A percentile compares a stretch with the other conserved stretches of the same genome.
Conservation (phyloP, 1,140 invertebrate species). For the Vanessa atalanta region DNA sequence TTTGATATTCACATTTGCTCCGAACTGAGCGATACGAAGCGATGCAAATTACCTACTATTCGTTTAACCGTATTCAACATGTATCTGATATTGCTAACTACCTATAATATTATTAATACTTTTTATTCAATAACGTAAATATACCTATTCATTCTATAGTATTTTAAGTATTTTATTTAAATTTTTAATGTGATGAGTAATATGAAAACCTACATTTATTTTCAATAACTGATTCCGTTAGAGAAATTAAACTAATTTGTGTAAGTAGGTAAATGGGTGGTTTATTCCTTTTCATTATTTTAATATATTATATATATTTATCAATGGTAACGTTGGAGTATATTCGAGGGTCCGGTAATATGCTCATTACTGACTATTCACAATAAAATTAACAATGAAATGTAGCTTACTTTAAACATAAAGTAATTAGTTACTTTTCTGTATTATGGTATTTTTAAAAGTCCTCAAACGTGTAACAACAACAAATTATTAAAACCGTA, state of each 20-base stretch:
- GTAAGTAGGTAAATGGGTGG: background rate
- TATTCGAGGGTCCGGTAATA: background rate
- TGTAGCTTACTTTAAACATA: background rate
- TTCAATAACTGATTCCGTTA: background rate
- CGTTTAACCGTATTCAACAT: constrained; percentile 67
- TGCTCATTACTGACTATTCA: background rate
- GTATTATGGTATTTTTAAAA: background rate
- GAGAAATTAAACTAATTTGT: background rate
- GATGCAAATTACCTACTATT: constrained; percentile 59
- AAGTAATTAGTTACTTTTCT: background rate
- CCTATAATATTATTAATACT: background rate
- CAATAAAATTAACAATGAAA: background rate
- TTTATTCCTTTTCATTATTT: background rate
- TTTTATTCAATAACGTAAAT: background rate
- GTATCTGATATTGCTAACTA: constrained; percentile 29
- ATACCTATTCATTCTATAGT: too few species aligned
- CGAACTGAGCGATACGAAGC: constrained; percentile 55
- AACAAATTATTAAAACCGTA: constrained; percentile 17
- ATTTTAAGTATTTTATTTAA: too few species aligned
- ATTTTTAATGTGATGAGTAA: too few species aligned
- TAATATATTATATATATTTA: background rate
- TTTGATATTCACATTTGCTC: constrained; percentile 74
- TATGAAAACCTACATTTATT: background rate
- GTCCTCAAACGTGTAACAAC: background rate
- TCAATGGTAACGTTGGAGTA: background rate